These are phyloP conservation scores for Drosophila funebris DNA, from an alignment of 1,140 invertebrate species.

Conservation along the genomic window DNA sequence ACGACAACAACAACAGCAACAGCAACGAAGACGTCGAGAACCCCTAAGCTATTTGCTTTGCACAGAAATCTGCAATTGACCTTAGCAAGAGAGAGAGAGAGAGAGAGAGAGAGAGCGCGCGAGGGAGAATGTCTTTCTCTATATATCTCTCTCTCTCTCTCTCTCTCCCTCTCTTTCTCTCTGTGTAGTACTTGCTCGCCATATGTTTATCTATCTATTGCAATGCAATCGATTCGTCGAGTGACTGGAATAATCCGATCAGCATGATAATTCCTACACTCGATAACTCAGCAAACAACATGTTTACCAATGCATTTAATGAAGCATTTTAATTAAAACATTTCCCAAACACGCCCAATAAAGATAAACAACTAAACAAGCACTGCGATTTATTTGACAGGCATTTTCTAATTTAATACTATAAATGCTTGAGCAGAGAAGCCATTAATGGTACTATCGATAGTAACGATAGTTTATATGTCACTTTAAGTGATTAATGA, in stretches of 20 bases:
- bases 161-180: background rate
- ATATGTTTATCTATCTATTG: constrained; percentile 11
- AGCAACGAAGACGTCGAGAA: background rate
- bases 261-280: background rate
- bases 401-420: background rate
- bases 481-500: too few relatives aligned
- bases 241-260: constrained; percentile 6
- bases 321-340: constrained; percentile 13
- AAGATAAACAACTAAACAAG: constrained; percentile 29
- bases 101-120: background rate
- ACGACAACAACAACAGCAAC: constrained; percentile 9
- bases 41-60: background rate
- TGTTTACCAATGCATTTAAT: constrained; percentile 15
- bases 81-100: constrained; percentile 3
- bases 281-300: constrained; percentile 1
- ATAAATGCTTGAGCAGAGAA: background rate
- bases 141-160: background rate
- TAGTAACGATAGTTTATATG: too few relatives aligned
- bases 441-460: too few relatives aligned
- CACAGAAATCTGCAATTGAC: constrained; percentile 19
- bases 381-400: constrained; percentile 24
- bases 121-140: background rate
- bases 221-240: background rate
- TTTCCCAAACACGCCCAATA: background rate
- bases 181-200: background rate